A percentile compares a stretch with the other conserved stretches of the same genome.
phyloP scores from a whole-genome alignment of 1,140 invertebrate species.

The Chrysoperla carnea region DNA sequence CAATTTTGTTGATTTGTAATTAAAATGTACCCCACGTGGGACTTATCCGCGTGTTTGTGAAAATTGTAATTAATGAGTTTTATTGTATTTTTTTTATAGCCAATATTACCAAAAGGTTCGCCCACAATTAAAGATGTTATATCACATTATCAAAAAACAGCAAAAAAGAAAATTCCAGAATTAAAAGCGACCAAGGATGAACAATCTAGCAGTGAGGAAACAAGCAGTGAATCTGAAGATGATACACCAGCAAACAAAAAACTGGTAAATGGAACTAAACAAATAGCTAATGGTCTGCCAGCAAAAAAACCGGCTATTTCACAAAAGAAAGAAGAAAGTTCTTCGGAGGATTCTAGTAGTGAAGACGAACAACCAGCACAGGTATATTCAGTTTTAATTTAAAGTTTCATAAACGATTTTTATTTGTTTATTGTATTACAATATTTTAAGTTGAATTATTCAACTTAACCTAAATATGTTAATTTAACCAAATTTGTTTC shows the following conservation, averaged over 20 bases:
- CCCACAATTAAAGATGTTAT: slow-evolving; percentile 29
- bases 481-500: too few relatives aligned
- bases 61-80: background rate
- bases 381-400: background rate
- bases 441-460: background rate
- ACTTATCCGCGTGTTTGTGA: background rate
- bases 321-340: slow-evolving; percentile 11
- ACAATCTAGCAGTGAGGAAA: slow-evolving; percentile 1
- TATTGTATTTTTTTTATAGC: slow-evolving; percentile 17
- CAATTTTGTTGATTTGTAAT: background rate
- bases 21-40: slow-evolving; percentile 2
- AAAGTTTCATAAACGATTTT: slow-evolving; percentile 3
- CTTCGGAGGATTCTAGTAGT: slow-evolving; percentile 15
- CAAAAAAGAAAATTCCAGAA: slow-evolving; percentile 22
- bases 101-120: slow-evolving; percentile 26
- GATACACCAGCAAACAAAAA: slow-evolving; percentile 3
- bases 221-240: slow-evolving; percentile 5
- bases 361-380: slow-evolving; percentile 13
- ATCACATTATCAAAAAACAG: slow-evolving; percentile 26
- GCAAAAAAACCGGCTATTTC: slow-evolving; percentile 4
- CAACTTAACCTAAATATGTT: background rate
- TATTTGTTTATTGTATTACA: background rate
- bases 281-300: slow-evolving; percentile 1
- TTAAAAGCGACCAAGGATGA: slow-evolving; percentile 3
- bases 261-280: slow-evolving; percentile 1